Percentiles rank a stretch among this genome's conserved stretches.
Conservation (phyloP, 35 echinoderm and acorn worm species). For the Ptychodera flava region DNA sequence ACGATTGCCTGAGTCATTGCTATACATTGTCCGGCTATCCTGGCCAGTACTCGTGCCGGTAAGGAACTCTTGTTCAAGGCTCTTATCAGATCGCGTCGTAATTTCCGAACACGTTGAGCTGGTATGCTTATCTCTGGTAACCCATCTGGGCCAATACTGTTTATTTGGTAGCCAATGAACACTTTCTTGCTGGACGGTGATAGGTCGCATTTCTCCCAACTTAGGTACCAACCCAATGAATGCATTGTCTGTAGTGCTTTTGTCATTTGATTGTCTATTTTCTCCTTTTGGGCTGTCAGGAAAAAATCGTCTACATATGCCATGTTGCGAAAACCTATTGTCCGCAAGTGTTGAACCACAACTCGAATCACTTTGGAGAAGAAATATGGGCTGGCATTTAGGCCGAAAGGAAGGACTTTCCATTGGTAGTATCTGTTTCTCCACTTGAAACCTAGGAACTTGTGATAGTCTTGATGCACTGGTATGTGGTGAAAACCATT, state of each 20-base stretch:
- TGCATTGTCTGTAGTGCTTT: slow-evolving; percentile 2
- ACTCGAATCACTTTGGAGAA: slow-evolving; percentile 22
- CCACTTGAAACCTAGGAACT: slow-evolving; percentile 6
- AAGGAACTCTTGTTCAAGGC: not conserved
- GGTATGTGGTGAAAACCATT: slow-evolving; percentile 37
- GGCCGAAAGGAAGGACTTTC: slow-evolving; percentile 13
- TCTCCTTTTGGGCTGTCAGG: not conserved
- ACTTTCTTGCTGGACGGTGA: slow-evolving; percentile 7
- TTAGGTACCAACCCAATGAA: slow-evolving; percentile 8
- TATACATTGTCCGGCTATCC: slow-evolving; percentile 53
- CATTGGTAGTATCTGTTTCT: slow-evolving; percentile 8
- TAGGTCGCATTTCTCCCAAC: slow-evolving; percentile 18
- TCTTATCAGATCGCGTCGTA: not conserved
- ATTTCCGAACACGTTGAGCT: slow-evolving; percentile 6
- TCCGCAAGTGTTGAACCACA: slow-evolving; percentile 8
- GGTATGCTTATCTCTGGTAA: slow-evolving; percentile 15
- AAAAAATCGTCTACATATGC: slow-evolving; percentile 33
- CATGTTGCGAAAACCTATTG: slow-evolving; percentile 5
- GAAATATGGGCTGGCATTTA: slow-evolving; percentile 4
- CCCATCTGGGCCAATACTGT: not conserved
- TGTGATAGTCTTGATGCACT: slow-evolving; percentile 4
- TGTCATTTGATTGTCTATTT: slow-evolving; percentile 13
- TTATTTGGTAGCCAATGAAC: slow-evolving; percentile 17
- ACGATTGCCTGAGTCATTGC: slow-evolving; percentile 29
- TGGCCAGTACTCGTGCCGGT: slow-evolving; percentile 18